Evolutionary conservation across 2,113 vertebrate genomes (phyloP).

Genomic region (Pavo muticus): DNA sequence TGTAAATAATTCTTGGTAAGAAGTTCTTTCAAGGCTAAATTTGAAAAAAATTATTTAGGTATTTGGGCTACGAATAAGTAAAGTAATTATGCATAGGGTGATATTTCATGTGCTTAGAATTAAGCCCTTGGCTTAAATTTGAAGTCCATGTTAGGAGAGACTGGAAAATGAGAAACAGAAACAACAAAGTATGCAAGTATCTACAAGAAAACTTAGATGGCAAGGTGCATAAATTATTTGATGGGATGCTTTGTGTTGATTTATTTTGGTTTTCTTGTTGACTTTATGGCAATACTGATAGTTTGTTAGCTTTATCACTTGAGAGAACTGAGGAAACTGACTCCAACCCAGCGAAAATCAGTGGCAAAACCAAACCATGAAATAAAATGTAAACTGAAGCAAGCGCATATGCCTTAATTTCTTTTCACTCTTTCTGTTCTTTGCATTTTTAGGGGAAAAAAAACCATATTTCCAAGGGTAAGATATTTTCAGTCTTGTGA

Average conservation of each 20-base stretch:
- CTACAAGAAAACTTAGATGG: neutral
- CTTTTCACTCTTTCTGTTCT: neutral
- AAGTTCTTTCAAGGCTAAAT: constrained; percentile 12
- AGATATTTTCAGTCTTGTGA: neutral
- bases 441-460: neutral
- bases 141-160: neutral
- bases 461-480: neutral
- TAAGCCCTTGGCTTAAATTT: neutral
- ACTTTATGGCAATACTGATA: neutral
- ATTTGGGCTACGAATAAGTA: constrained; percentile 21
- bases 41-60: neutral
- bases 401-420: neutral
- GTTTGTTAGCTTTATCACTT: neutral
- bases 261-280: neutral
- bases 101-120: neutral
- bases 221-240: neutral
- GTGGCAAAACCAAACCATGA: neutral
- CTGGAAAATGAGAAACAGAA: neutral
- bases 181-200: neutral
- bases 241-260: neutral
- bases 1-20: constrained; percentile 12
- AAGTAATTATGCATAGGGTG: neutral
- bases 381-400: neutral
- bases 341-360: neutral
- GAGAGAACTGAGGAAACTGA: neutral